phyloP scores from a whole-genome alignment of 2,113 vertebrate species.

The Nerophis ophidion region DNA sequence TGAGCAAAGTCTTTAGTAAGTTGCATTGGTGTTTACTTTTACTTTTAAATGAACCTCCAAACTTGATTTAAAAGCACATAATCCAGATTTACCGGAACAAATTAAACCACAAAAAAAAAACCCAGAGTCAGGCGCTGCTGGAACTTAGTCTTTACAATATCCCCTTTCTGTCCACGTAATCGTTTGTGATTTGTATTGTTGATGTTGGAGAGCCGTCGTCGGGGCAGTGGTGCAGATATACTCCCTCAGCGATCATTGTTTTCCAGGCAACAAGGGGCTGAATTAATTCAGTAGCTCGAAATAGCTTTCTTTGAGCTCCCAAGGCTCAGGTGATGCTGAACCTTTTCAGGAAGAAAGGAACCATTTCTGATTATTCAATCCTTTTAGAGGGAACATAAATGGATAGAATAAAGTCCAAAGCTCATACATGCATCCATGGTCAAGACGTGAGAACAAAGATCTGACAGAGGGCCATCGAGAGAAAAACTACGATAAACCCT shows the following conservation, averaged over 20 bases:
- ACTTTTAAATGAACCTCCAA: background rate
- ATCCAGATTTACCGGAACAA: background rate
- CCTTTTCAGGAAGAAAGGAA: conserved; percentile 25
- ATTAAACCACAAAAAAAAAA: background rate
- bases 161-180: background rate
- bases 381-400: conserved; percentile 23
- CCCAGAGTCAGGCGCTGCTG: background rate
- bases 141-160: background rate
- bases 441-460: background rate
- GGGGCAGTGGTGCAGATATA: background rate
- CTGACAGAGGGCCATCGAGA: background rate
- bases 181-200: background rate
- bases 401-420: conserved; percentile 5
- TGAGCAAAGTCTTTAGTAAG: background rate
- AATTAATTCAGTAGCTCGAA: conserved; percentile 13
- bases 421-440: conserved; percentile 1
- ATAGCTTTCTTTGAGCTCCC: conserved; percentile 8
- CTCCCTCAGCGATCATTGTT: background rate
- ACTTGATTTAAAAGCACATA: background rate
- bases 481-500: background rate
- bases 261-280: background rate
- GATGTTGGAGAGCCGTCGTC: background rate
- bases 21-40: background rate
- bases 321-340: conserved; percentile 5
- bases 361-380: conserved; percentile 5